Conservation (phyloP, 2,797 vertebrate species). For the Furcifer pardalis region DNA sequence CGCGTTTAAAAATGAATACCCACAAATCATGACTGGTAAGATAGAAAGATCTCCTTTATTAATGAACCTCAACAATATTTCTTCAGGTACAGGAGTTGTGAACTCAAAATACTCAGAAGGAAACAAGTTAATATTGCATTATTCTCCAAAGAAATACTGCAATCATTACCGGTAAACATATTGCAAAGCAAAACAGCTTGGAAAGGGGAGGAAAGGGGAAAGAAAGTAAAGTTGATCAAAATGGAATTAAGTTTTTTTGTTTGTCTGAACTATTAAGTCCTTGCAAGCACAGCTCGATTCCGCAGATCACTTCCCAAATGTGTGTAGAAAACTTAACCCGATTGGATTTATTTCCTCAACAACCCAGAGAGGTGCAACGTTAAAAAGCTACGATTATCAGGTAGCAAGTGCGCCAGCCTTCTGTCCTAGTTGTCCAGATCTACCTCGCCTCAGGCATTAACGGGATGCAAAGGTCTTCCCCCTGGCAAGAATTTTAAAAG, state of each 20-base stretch:
- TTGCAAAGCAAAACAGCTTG: constrained; percentile 85
- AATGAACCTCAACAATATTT: constrained; percentile 80
- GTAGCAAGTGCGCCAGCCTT: constrained; percentile 74
- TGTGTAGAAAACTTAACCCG: constrained; percentile 76
- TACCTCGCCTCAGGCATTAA: constrained; percentile 57
- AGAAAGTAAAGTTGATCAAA: constrained; percentile 78
- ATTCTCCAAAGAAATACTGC: constrained; percentile 76
- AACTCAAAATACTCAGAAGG: constrained; percentile 80
- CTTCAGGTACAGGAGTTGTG: constrained; percentile 82
- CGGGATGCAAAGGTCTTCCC: constrained; percentile 91
- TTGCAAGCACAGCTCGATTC: constrained; percentile 84
- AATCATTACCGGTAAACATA: constrained; percentile 79
- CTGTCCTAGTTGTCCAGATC: constrained; percentile 50
- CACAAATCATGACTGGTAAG: constrained; percentile 58
- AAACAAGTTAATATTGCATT: constrained; percentile 83
- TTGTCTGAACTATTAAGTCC: constrained; percentile 80
- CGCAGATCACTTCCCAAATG: constrained; percentile 79
- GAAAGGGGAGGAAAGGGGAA: constrained; percentile 70
- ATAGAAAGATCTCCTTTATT: constrained; percentile 85
- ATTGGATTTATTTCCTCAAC: constrained; percentile 75
- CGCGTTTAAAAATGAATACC: neutral
- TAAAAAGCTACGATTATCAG: constrained; percentile 74
- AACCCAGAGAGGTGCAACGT: constrained; percentile 76
- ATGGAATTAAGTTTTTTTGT: constrained; percentile 74
- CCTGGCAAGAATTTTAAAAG: constrained; percentile 69